A percentile compares a stretch with the other conserved stretches of the same genome.
phyloP scores from a whole-genome alignment of 2,888 invertebrate species.

The Dione vanillae region DNA sequence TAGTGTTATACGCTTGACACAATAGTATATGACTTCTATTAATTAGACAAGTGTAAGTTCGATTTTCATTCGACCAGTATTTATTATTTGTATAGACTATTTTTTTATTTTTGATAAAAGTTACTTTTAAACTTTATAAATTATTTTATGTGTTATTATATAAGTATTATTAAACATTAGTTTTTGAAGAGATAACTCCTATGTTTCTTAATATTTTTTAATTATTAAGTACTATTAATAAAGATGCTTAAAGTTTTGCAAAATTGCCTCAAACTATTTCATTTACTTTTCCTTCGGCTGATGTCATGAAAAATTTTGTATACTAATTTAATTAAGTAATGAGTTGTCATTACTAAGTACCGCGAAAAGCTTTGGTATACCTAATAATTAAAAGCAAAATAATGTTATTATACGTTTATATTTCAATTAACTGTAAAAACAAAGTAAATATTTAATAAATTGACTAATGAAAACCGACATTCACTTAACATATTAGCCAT shows the following conservation, averaged over 20 bases:
- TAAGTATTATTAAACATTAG: background rate
- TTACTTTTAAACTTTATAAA: background rate
- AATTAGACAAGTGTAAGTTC: background rate
- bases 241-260: too few species aligned
- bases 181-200: too few species aligned
- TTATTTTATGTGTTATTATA: background rate
- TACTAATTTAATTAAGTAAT: background rate
- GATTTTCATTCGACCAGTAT: background rate
- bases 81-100: background rate
- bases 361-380: background rate
- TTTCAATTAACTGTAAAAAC: conserved; percentile 21
- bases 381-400: background rate
- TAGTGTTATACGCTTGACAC: background rate
- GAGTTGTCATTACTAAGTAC: background rate
- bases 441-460: conserved; percentile 27
- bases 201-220: background rate
- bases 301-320: background rate
- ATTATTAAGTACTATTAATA: background rate
- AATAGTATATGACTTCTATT: background rate
- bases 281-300: background rate
- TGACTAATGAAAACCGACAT: conserved; percentile 32
- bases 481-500: conserved; percentile 49
- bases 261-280: background rate
- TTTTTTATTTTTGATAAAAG: too few species aligned
- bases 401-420: conserved; percentile 4